Evolutionary conservation across 2,113 vertebrate genomes (phyloP), one percentile per base, ranked within the genome.

Genomic region (Urocolius indicus): DNA sequence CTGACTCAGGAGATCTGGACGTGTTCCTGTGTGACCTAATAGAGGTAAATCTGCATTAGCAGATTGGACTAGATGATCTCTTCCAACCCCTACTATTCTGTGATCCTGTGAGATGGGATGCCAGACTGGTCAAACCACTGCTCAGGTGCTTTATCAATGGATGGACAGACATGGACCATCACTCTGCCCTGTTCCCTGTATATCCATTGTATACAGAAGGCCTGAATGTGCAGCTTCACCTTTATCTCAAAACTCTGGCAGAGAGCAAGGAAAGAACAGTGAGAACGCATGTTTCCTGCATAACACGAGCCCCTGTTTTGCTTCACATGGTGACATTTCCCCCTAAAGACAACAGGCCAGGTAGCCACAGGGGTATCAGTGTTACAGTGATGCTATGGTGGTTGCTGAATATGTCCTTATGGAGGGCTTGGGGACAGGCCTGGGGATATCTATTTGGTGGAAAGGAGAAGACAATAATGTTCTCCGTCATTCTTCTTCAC

Each of bases 401-500:
- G 10, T 18, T 54, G 13, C 18, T 54, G 32, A 46, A 16, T 20
- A 8, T 4, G 2, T 76, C 43, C 48, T 69, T 48, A 54, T 73
- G 46, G 49, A 51, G 17, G 9, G 10, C n/a, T 63, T 76, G 1
- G 1, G 38, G 26, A 84, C 26, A 78, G 65, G 18, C 8, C 21
- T 63, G 29, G 12, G 30, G 14, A 45, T 1, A 0, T 0, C 1
- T 6, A 9, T 57, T 49, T 54, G 19, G 12, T 67, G 26, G 41
- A 73, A 91, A 2, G 24, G n/a, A 65, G 26, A 66, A 80, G 52
- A 63, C 12, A 90, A 18, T 13, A 30, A 16, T 2, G 0, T 34
- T 51, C 16, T 57, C 49, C 7, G 19, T 34, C 4, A 7, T 27
- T 67, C 4, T 11, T 4, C n/a, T 73, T 73, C 1, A 2, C 29